These are phyloP conservation scores for Xiphydria camelus DNA, from an alignment of 2,888 invertebrate genomes.

Conservation along the genomic window DNA sequence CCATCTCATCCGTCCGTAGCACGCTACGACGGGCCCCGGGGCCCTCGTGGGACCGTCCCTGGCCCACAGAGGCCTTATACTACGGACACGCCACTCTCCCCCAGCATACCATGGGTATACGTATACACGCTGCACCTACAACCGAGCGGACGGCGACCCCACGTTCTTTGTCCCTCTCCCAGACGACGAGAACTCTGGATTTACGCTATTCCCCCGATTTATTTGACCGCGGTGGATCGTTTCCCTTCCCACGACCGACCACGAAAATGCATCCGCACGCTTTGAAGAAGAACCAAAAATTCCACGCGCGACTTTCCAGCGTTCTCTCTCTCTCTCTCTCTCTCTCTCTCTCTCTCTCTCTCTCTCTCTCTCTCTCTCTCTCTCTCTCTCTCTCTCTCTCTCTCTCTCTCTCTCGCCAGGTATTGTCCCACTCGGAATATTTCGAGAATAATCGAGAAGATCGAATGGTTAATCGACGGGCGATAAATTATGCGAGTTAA, in stretches of 20 bases:
- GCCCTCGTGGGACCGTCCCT: background rate
- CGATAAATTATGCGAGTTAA: no score
- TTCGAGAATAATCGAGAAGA: no score
- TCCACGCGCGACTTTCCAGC: background rate
- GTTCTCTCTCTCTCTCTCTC: constrained; percentile 5
- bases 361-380: constrained; percentile 9
- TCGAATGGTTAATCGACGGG: no score
- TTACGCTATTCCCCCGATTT: constrained; percentile 14
- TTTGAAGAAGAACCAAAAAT: background rate
- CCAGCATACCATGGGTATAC: background rate
- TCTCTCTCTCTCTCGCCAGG: no score
- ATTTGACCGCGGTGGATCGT: background rate
- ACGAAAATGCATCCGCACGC: background rate
- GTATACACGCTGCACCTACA: background rate
- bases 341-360: constrained; percentile 9
- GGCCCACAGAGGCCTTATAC: background rate
- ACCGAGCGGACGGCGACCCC: background rate
- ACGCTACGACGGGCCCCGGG: background rate
- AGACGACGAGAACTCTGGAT: no score
- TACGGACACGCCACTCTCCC: background rate
- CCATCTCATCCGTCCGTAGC: background rate
- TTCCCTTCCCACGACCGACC: background rate
- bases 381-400: no score
- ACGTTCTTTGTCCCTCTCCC: constrained; percentile 1
- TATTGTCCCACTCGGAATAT: no score